Conservation (phyloP, 2,113 vertebrate species). For the Rallus limicola region DNA sequence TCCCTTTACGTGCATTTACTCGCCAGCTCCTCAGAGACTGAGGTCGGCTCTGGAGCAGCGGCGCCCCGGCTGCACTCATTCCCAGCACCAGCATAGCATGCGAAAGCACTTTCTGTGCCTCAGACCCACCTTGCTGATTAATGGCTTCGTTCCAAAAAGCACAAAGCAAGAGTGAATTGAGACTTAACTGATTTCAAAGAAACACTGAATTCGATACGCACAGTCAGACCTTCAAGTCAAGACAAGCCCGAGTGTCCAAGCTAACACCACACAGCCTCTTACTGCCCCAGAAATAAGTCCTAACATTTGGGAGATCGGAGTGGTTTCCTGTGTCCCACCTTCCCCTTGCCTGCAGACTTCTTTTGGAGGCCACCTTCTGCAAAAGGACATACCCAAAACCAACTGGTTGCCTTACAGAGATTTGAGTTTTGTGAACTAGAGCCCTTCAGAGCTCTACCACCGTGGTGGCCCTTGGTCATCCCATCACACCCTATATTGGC, state of each 20-base stretch:
- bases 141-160: neutral
- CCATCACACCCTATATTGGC: neutral
- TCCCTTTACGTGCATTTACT: neutral
- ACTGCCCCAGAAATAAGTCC: accelerated
- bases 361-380: neutral
- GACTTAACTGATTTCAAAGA: neutral
- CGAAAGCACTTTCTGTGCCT: neutral
- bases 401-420: neutral
- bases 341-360: neutral
- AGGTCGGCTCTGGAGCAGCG: constrained; percentile 2
- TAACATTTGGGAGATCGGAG: neutral
- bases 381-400: neutral
- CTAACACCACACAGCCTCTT: neutral
- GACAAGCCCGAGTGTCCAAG: neutral
- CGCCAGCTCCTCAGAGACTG: neutral
- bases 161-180: neutral
- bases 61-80: neutral
- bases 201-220: accelerated
- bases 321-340: neutral
- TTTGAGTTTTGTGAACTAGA: neutral
- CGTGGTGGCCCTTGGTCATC: neutral
- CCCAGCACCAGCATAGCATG: neutral
- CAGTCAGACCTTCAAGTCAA: neutral
- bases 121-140: neutral
- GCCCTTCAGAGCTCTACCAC: neutral